Evolutionary conservation across 2,113 vertebrate genomes (phyloP).

Genomic region (Monopterus albus): DNA sequence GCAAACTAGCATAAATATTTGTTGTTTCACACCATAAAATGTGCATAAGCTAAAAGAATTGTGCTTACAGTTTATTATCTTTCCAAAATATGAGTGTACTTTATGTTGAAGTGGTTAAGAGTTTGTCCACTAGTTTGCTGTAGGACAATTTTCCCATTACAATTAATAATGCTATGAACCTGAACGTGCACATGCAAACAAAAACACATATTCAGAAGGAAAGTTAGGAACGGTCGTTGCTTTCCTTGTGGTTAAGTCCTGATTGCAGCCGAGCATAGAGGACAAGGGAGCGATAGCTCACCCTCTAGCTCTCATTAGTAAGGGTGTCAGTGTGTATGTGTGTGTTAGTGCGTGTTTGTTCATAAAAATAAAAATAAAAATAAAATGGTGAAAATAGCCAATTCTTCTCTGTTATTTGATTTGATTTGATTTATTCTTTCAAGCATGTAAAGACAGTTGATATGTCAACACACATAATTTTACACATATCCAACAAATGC

Average conservation of each 20-base stretch:
- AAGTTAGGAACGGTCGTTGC: slow-evolving; percentile 52
- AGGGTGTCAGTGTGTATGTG: slow-evolving; percentile 22
- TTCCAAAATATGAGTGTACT: too few species aligned
- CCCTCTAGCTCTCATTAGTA: slow-evolving; percentile 42
- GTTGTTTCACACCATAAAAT: not conserved
- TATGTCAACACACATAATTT: too few species aligned
- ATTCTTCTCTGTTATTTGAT: too few species aligned
- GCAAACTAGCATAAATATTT: not conserved
- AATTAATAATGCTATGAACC: not conserved
- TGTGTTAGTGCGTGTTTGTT: slow-evolving; percentile 3
- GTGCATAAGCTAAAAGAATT: too few species aligned
- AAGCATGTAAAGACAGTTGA: too few species aligned
- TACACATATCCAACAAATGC: too few species aligned
- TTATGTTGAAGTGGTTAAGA: too few species aligned
- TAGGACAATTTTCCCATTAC: not conserved
- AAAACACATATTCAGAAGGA: not conserved
- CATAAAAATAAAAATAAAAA: too few species aligned
- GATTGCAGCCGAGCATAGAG: slow-evolving; percentile 45
- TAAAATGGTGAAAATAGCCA: too few species aligned
- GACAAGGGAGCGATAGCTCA: slow-evolving; percentile 33
- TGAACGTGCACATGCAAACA: not conserved
- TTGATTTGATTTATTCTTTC: too few species aligned
- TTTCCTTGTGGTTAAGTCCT: slow-evolving; percentile 48
- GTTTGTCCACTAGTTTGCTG: too few species aligned
- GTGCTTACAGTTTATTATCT: too few species aligned